These are phyloP conservation scores for Chaetorhynchus papuensis DNA, from an alignment of 2,113 vertebrate species.

Conservation along the genomic window DNA sequence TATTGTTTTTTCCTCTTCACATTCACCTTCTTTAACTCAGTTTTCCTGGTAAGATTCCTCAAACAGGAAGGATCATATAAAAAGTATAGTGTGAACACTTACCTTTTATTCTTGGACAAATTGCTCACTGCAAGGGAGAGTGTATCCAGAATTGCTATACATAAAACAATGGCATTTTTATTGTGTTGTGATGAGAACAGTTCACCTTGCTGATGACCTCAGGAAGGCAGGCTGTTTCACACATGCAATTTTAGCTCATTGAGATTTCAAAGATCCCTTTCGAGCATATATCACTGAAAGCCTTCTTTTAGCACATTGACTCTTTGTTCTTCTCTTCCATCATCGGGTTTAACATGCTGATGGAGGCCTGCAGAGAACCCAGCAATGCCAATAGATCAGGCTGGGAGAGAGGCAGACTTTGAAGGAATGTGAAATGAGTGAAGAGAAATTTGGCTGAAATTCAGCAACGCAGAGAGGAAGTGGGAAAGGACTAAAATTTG, in stretches of 20 bases:
- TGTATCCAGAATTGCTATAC: conserved; percentile 16
- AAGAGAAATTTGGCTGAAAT: not conserved
- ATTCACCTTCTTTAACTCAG: not conserved
- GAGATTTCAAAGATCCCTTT: conserved; percentile 13
- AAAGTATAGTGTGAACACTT: conserved; percentile 3
- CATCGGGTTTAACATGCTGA: not conserved
- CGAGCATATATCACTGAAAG: not conserved
- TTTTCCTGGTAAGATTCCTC: not conserved
- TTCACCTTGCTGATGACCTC: conserved; percentile 34
- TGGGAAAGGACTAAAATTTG: not conserved
- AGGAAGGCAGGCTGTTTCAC: not conserved
- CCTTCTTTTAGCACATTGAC: not conserved
- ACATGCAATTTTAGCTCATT: conserved; percentile 1
- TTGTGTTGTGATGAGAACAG: conserved; percentile 25
- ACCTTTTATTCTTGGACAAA: conserved; percentile 38
- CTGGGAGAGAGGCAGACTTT: not conserved
- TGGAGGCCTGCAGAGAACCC: not conserved
- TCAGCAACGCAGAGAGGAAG: not conserved
- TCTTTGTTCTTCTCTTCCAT: not conserved
- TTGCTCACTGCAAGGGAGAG: not conserved
- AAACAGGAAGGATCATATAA: not conserved
- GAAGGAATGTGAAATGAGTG: not conserved
- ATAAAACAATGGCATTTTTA: conserved; percentile 52
- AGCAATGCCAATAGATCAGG: not conserved
- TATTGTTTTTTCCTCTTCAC: not conserved